These are phyloP conservation scores for Chaetogeoica ovagalla DNA, from an alignment of 2,888 invertebrate species.

Conservation along the genomic window DNA sequence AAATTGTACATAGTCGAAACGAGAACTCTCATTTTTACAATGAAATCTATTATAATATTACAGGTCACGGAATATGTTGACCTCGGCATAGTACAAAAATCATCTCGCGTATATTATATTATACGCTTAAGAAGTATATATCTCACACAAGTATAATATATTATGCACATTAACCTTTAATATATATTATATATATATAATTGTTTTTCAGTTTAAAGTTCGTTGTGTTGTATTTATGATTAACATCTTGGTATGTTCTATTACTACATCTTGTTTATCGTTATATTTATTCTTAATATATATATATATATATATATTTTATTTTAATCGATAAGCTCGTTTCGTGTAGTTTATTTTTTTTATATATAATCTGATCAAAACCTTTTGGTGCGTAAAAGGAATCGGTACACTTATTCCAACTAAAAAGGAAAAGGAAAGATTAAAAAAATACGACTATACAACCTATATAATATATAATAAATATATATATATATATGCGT, in stretches of 20 bases:
- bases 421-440: too few species aligned
- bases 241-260: background rate
- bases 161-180: background rate
- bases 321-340: background rate
- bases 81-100: background rate
- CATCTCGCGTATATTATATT: background rate
- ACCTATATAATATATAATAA: too few species aligned
- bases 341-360: background rate
- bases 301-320: too few species aligned
- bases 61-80: background rate
- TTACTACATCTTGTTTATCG: background rate
- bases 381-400: background rate
- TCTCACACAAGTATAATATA: too few species aligned
- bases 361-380: background rate
- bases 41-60: background rate
- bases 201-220: constrained; percentile 10
- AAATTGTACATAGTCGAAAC: background rate
- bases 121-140: background rate
- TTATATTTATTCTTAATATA: background rate
- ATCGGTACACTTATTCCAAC: too few species aligned
- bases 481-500: too few species aligned
- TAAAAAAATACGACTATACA: too few species aligned
- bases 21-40: background rate
- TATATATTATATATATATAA: background rate
- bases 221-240: background rate